These are phyloP conservation scores for Nephotettix cincticeps DNA, from an alignment of 1,140 invertebrate genomes.

Conservation along the genomic window DNA sequence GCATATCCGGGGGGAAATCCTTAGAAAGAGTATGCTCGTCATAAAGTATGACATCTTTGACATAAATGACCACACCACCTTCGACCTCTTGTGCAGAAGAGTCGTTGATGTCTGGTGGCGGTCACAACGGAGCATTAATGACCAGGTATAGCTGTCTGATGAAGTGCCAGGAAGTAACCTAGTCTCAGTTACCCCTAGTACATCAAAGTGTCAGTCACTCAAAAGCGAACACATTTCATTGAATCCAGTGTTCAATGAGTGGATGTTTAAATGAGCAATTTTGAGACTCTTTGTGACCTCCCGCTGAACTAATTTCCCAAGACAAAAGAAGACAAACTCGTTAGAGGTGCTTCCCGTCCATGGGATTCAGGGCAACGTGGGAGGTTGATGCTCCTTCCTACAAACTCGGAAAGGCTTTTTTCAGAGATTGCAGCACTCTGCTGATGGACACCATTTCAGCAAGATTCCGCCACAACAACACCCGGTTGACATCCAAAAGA, in stretches of 20 bases:
- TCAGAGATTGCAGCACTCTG: no score
- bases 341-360: no score
- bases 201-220: background rate
- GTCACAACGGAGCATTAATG: background rate
- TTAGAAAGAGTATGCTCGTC: background rate
- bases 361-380: no score
- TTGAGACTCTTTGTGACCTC: background rate
- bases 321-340: conserved; percentile 69
- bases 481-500: background rate
- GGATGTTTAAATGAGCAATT: background rate
- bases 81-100: background rate
- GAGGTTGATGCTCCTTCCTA: no score
- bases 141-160: background rate
- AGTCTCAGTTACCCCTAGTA: background rate
- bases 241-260: background rate
- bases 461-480: background rate
- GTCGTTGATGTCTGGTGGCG: background rate
- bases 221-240: background rate
- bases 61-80: background rate
- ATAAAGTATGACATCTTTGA: no score
- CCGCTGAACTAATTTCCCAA: background rate
- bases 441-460: background rate
- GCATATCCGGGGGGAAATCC: background rate
- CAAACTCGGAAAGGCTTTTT: no score
- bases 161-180: background rate